These are phyloP conservation scores for Notothenia rossii DNA, from an alignment of 2,113 vertebrate genomes.

Conservation along the genomic window DNA sequence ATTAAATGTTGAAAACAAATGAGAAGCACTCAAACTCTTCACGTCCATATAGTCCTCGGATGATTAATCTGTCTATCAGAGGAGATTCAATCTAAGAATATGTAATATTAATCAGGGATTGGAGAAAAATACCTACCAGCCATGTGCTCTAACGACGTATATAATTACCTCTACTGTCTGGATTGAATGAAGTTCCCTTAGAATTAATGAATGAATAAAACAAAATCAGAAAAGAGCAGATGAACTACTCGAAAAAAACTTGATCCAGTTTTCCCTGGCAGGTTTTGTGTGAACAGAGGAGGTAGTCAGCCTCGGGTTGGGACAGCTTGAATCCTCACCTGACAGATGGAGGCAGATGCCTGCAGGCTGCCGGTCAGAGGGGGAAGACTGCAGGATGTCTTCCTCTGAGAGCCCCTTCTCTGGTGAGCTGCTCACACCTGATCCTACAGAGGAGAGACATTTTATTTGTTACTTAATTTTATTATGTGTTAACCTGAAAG, in stretches of 20 bases:
- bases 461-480: no score
- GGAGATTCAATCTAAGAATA: constrained; percentile 22
- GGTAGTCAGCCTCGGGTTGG: not conserved
- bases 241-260: not conserved
- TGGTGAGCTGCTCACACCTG: constrained; percentile 32
- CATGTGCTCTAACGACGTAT: not conserved
- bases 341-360: constrained; percentile 58
- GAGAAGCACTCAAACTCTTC: not conserved
- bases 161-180: constrained; percentile 52
- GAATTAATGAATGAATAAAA: constrained; percentile 16
- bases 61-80: constrained; percentile 18
- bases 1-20: constrained; percentile 6
- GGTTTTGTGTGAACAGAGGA: constrained; percentile 11
- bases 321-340: constrained; percentile 38
- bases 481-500: constrained; percentile 16
- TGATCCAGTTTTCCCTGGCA: not conserved
- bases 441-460: not conserved
- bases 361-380: constrained; percentile 46
- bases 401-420: constrained; percentile 27
- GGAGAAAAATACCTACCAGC: constrained; percentile 27
- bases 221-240: not conserved
- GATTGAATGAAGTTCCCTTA: constrained; percentile 43
- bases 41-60: not conserved
- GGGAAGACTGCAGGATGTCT: constrained; percentile 20
- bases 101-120: constrained; percentile 44